Conservation (phyloP, 2,113 vertebrate species). For the Pungitius pungitius region DNA sequence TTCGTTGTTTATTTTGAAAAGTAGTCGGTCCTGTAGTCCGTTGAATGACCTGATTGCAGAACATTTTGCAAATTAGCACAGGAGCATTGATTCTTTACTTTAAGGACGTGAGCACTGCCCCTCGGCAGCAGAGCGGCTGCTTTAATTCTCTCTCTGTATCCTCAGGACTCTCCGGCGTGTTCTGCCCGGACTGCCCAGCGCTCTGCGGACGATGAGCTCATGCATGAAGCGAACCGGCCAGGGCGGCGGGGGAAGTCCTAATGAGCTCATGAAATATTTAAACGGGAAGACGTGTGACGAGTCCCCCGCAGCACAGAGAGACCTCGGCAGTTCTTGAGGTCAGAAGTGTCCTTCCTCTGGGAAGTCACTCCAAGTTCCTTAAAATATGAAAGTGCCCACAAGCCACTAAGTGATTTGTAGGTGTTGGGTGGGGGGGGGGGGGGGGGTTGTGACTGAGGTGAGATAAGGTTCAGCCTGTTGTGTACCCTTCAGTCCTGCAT, state of each 20-base stretch:
- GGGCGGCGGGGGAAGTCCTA: background rate
- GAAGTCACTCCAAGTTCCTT: slow-evolving; percentile 33
- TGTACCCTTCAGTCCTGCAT: slow-evolving; percentile 29
- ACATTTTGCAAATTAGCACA: background rate
- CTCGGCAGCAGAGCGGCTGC: background rate
- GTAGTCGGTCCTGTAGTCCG: no score
- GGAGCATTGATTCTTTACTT: no score
- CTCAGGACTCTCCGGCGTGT: background rate
- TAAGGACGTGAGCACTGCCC: background rate
- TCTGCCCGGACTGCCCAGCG: background rate
- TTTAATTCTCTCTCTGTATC: slow-evolving; percentile 12
- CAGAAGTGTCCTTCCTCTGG: slow-evolving; percentile 23
- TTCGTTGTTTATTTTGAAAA: no score
- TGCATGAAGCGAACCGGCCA: background rate
- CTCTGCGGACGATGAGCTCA: background rate
- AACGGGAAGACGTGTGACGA: background rate
- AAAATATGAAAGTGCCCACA: slow-evolving; percentile 25
- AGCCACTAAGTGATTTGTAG: slow-evolving; percentile 14
- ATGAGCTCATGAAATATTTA: slow-evolving; percentile 31
- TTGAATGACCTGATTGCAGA: no score
- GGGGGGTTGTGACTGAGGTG: slow-evolving; percentile 33
- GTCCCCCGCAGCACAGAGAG: background rate
- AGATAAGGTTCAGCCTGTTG: slow-evolving; percentile 43
- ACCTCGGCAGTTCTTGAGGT: slow-evolving; percentile 17
- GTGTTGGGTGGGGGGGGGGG: slow-evolving; percentile 12